Evolutionary conservation across 2,113 vertebrate species (phyloP), one percentile per base, ranked within the genome.

Genomic region (Indicator maculatus): DNA sequence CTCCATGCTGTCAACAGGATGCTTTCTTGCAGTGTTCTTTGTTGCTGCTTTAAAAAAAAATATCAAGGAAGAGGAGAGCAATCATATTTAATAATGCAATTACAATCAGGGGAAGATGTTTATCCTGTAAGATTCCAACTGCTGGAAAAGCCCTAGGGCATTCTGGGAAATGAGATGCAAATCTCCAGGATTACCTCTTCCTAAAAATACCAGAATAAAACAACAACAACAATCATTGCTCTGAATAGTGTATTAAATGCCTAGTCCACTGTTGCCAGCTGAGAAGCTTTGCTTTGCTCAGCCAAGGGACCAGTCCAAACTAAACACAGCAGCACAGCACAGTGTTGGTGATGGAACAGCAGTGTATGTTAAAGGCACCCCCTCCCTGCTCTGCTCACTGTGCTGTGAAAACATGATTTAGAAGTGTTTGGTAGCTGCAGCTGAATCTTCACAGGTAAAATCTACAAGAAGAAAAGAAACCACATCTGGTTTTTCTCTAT

Each of bases 31-130:
- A n/a, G 50, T 72, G 91, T 75, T 94, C 93, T 91, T 91, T 95
- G 73, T 88, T 94, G 86, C 63, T 94, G 90, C 93, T 91, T 95
- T 13, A 77, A 91, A 44, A 31, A 66, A 66, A 85, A 74, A 64
- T 7, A 47, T 88, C 70, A 88, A 94, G 94, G 94, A 90, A 94
- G 92, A 93, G 80, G 53, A 70, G 70, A 84, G 94, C 93, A 95
- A 95, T 96, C 93, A 90, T 93, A 79, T 93, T 95, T 96, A 97
- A 96, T 95, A 95, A 95, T 95, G 94, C 94, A 95, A 93, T 97
- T 97, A 95, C 90, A 94, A 94, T 94, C 94, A 95, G 86, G 67
- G 91, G 63, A 95, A 93, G 86, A 93, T 96, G 92, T 95, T 97
- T 95, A 94, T 95, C 88, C 94, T 88, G 90, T 69, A 65, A 88